phyloP scores from a whole-genome alignment of 2,888 invertebrate species.

The Drepanosiphum platanoidis region DNA sequence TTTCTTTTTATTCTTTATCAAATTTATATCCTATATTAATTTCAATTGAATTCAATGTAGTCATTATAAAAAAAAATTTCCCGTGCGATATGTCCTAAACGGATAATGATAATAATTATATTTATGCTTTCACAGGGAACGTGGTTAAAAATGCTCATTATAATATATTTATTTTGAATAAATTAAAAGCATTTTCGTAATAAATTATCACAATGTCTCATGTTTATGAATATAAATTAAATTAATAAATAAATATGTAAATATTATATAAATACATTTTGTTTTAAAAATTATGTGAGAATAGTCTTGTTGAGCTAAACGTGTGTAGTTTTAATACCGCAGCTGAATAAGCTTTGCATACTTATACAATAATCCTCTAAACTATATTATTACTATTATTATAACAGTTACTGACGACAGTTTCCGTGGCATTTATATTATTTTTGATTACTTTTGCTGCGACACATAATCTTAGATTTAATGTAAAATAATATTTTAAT shows the following conservation, averaged over 20 bases:
- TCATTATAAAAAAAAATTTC: too few relatives aligned
- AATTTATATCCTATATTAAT: too few relatives aligned
- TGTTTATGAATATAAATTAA: neutral
- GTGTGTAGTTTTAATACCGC: slow-evolving; percentile 11
- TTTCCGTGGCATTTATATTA: neutral
- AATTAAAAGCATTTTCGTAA: neutral
- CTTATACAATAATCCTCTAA: neutral
- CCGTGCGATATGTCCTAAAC: too few relatives aligned
- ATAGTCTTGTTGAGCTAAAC: neutral
- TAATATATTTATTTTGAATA: neutral
- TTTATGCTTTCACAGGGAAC: too few relatives aligned
- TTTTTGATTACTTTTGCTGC: slow-evolving; percentile 12
- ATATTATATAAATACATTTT: neutral
- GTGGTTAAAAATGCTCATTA: neutral
- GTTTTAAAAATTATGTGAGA: neutral
- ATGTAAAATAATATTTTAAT: neutral
- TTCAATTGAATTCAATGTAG: too few relatives aligned
- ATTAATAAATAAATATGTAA: neutral
- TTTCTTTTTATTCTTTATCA: too few relatives aligned
- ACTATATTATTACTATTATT: slow-evolving; percentile 5
- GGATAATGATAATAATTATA: too few relatives aligned
- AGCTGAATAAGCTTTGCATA: slow-evolving; percentile 22
- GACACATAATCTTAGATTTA: neutral
- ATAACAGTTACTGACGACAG: neutral
- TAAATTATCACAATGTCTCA: neutral